Conservation (phyloP, 1,140 invertebrate species). For the Druon quercuslanigerum region DNA sequence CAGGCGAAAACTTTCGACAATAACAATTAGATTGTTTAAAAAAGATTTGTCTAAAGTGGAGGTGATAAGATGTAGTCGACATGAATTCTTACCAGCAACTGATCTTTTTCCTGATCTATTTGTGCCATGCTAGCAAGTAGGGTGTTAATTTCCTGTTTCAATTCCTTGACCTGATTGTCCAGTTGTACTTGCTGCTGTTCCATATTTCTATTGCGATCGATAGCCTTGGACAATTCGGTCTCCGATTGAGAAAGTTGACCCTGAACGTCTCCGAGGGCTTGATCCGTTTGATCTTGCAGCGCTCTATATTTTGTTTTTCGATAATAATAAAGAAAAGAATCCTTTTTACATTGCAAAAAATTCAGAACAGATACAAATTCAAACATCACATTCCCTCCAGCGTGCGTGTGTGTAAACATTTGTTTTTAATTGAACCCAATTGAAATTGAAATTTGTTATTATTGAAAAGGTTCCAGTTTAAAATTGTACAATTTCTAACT, state of each 20-base stretch:
- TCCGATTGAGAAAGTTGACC: slow-evolving; percentile 76
- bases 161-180: slow-evolving; percentile 76
- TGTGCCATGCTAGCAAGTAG: slow-evolving; percentile 75
- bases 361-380: too few relatives aligned
- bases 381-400: too few relatives aligned
- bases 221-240: slow-evolving; percentile 75
- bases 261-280: slow-evolving; percentile 77
- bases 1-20: too few relatives aligned
- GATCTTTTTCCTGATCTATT: slow-evolving; percentile 79
- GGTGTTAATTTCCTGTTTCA: slow-evolving; percentile 77
- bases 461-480: too few relatives aligned
- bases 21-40: not conserved
- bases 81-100: slow-evolving; percentile 72
- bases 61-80: not conserved
- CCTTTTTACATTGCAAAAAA: too few relatives aligned
- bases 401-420: too few relatives aligned
- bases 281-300: slow-evolving; percentile 79
- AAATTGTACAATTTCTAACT: too few relatives aligned
- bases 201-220: slow-evolving; percentile 74
- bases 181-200: slow-evolving; percentile 77
- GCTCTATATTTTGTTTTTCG: slow-evolving; percentile 69
- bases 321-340: slow-evolving; percentile 61
- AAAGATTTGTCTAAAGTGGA: not conserved
- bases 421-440: too few relatives aligned
- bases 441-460: too few relatives aligned